Evolutionary conservation across 1,140 invertebrate species (phyloP).

Genomic region (Neoseiulus cucumeris): DNA sequence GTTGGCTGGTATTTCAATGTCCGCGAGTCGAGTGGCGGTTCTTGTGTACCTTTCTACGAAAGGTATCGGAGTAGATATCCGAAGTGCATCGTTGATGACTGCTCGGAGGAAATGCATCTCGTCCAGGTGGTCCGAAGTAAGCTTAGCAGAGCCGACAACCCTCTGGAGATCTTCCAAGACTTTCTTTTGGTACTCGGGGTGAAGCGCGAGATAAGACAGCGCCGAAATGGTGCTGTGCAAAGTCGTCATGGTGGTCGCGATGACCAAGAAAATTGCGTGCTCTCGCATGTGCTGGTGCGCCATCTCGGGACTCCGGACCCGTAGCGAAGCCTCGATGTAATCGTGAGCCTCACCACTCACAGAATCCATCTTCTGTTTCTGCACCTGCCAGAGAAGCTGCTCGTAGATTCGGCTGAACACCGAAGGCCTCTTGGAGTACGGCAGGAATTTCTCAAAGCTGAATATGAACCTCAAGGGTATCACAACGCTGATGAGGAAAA

Average conservation of each 20-base stretch:
- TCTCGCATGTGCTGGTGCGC: neutral
- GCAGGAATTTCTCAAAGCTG: neutral
- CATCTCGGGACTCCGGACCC: neutral
- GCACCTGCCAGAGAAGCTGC: neutral
- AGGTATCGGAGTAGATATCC: neutral
- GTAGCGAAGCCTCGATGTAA: neutral
- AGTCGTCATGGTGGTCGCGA: neutral
- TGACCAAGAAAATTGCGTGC: neutral
- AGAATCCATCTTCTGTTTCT: neutral
- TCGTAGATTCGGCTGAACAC: neutral
- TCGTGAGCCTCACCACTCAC: neutral
- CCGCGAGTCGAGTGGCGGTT: neutral
- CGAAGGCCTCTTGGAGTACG: neutral
- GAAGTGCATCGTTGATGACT: neutral
- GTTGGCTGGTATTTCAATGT: neutral
- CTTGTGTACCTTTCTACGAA: neutral
- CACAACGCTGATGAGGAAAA: neutral
- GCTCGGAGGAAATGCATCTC: neutral
- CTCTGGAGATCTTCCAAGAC: neutral
- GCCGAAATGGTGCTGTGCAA: neutral
- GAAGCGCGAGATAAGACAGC: neutral
- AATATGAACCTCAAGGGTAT: neutral
- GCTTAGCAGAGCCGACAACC: neutral
- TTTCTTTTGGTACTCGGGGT: neutral
- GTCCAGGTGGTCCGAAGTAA: neutral